Evolutionary conservation across 1,140 invertebrate species (phyloP), one percentile per base, ranked within the genome.

Genomic region (Diachasma alloeum): DNA sequence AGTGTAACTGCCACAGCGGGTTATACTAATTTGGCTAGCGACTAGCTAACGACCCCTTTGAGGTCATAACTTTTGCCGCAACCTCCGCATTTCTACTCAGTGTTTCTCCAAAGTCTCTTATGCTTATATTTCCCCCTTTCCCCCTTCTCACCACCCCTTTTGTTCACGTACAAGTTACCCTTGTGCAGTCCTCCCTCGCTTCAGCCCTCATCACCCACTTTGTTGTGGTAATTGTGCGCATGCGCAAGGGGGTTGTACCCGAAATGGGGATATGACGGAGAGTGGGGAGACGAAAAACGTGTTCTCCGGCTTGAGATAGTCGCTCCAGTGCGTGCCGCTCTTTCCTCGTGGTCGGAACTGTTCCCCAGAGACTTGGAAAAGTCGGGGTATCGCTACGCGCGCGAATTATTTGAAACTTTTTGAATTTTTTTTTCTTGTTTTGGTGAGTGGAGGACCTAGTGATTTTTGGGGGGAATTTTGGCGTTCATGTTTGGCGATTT

Each of bases 301-400:
- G 83, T 67, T 48, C 68, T 75, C 68, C 70, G 66, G 59, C 26
- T 22, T 26, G 31, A 76, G 72, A 36, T 59, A 72, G 73, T 77
- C 36, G 73, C 82, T 79, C 88, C 86, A 89, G 88, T 89, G 81
- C 81, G 86, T 84, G 83, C 84, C 81, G 85, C 83, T 82, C 86
- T 80, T 83, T 84, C 80, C 82, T 80, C 79, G 80, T 77, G 75
- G 81, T 48, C 80, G 83, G 80, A 82, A 78, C 80, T 56, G 39
- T 56, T 74, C 17, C 31, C 5, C 26, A n/a, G 44, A 59, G 53
- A 13, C 8, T 22, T n/a, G 53, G 53, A 59, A 59, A 59, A 59
- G 13, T 15, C 59, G 11, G 8, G 24, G 3, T 1, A 26, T 9
- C 22, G 59, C 22, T n/a, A 63, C 13, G 5, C 59, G 59, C 59